A percentile compares a stretch with the other conserved stretches of the same genome.
Evolutionary conservation across 2,888 invertebrate genomes (phyloP).

Genomic region (Pterobdella sp.): DNA sequence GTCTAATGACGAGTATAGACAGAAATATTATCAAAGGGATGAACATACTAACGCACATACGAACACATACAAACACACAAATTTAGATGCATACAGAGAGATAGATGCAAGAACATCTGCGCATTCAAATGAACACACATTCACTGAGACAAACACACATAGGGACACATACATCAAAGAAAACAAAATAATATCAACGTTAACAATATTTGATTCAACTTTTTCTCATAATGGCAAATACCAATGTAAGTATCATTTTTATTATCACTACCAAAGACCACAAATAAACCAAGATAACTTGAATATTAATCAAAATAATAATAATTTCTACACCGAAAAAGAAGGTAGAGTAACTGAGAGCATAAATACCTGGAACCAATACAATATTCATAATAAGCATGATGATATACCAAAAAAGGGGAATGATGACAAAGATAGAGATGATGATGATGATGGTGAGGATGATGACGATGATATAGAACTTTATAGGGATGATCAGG

Average conservation of each 20-base stretch:
- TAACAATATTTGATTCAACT: too few relatives aligned
- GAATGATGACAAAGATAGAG: neutral
- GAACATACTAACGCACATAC: constrained; percentile 17
- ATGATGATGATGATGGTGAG: neutral
- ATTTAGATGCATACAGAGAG: constrained; percentile 9
- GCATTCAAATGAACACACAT: neutral
- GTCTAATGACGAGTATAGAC: too few relatives aligned
- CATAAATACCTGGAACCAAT: too few relatives aligned
- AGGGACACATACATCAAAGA: neutral
- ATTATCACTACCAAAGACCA: too few relatives aligned
- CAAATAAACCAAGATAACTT: too few relatives aligned
- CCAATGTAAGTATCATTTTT: too few relatives aligned
- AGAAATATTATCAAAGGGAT: too few relatives aligned
- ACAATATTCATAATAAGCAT: neutral
- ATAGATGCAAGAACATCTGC: neutral
- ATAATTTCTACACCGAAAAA: too few relatives aligned
- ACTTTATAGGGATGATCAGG: neutral
- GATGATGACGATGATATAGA: neutral
- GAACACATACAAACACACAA: constrained; percentile 14
- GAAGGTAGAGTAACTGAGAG: too few relatives aligned
- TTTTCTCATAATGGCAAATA: too few relatives aligned
- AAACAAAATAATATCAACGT: neutral
- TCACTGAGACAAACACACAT: neutral
- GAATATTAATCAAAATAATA: too few relatives aligned
- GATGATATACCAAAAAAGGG: neutral